Conservation (phyloP, 2,888 invertebrate species). For the Acholoe squamosa region DNA sequence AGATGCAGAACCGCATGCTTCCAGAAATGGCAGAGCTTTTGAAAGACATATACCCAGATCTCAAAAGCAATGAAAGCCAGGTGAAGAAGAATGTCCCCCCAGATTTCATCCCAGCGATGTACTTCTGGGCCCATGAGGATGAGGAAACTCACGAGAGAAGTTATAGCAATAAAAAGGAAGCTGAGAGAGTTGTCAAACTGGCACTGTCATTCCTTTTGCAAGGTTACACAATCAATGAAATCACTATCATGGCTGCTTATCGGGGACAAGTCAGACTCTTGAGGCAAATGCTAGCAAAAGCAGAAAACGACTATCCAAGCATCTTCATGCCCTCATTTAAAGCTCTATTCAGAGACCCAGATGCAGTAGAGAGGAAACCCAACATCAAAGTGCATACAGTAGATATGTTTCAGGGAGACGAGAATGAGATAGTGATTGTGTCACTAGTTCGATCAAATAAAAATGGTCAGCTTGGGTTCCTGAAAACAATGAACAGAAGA, state of each 20-base stretch:
- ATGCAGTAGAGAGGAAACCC: conserved; percentile 39
- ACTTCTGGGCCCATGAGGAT: conserved; percentile 69
- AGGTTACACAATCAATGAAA: conserved; percentile 63
- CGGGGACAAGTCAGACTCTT: conserved; percentile 67
- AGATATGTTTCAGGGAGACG: conserved; percentile 77
- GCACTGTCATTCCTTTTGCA: conserved; percentile 67
- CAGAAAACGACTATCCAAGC: conserved; percentile 43
- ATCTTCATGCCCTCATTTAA: conserved; percentile 25
- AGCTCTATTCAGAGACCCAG: neutral
- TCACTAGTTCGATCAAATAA: conserved; percentile 76
- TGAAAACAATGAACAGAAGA: conserved; percentile 78
- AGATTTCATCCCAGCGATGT: conserved; percentile 64
- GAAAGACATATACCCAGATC: conserved; percentile 66
- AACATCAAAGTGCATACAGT: conserved; percentile 68
- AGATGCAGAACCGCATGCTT: conserved; percentile 68
- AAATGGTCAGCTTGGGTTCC: conserved; percentile 78
- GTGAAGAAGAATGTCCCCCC: conserved; percentile 58
- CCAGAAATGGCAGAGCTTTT: conserved; percentile 67
- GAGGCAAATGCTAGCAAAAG: conserved; percentile 58
- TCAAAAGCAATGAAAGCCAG: conserved; percentile 63
- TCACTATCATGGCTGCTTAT: conserved; percentile 68
- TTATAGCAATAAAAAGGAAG: conserved; percentile 66
- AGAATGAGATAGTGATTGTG: conserved; percentile 75
- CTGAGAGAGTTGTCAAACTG: conserved; percentile 65
- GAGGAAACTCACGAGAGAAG: conserved; percentile 65